Evolutionary conservation across 2,113 vertebrate species (phyloP), one percentile per base, ranked within the genome.

Genomic region (Hymenochirus boettgeri): DNA sequence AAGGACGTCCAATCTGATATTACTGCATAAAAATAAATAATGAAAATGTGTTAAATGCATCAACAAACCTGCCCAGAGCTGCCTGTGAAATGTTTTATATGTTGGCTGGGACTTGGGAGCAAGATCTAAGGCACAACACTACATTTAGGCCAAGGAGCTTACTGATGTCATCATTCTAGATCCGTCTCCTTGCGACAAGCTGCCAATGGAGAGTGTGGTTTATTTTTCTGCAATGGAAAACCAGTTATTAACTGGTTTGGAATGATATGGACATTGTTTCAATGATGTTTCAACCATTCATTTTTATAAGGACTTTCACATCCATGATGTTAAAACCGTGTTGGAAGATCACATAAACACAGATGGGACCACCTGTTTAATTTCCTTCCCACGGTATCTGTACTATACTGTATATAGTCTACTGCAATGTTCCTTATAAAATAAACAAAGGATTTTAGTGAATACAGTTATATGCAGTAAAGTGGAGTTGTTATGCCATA

Each of bases 41-140:
- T 77, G 85, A 75, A 87, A 89, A 85, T 85, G 82, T 88, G 86
- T 79, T 85, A 85, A 88, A 89, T 75, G 80, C 83, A 86, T 86
- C 85, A 83, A 76, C 72, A 78, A 83, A 74, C 82, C 83, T 84
- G n/a, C n/a, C n/a, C n/a, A n/a, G n/a, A n/a, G n/a, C n/a, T n/a
- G n/a, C n/a, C n/a, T n/a, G n/a, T n/a, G n/a, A n/a, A n/a, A n/a
- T n/a, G n/a, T n/a, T n/a, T n/a, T n/a, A n/a, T n/a, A 62, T 56
- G 72, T 65, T 81, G 76, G 75, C 74, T 75, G 75, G 70, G 57
- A 24, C 18, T 53, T 60, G 19, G 72, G 47, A 48, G 54, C 61
- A 65, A 67, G 69, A 77, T 76, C 51, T 81, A 71, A 72, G 78
- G 58, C 64, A 15, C 79, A 82, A 83, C 73, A 71, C 80, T 82